These are phyloP conservation scores for Argyresthia goedartella DNA, from an alignment of 2,888 invertebrate genomes.

Conservation along the genomic window DNA sequence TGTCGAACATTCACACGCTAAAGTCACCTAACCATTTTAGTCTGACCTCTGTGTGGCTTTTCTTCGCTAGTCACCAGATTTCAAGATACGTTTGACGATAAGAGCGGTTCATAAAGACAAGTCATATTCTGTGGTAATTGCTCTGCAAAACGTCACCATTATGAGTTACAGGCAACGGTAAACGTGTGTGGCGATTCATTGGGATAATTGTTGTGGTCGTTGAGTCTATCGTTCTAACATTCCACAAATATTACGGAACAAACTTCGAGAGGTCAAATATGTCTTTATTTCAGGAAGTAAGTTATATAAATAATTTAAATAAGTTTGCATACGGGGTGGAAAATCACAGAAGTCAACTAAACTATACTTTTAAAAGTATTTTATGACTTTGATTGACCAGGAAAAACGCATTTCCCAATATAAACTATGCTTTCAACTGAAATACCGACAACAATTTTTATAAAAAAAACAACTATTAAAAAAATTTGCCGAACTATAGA, in stretches of 20 bases:
- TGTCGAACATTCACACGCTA: constrained; percentile 28
- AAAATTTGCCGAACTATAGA: no score
- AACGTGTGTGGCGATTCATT: constrained; percentile 11
- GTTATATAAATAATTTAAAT: no score
- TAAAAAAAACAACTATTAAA: no score
- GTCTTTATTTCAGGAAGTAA: no score
- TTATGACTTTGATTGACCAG: no score
- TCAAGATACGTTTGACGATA: background rate
- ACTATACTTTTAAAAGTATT: no score
- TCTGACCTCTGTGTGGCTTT: background rate
- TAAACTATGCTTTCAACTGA: no score
- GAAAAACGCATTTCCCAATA: no score
- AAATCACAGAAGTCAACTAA: no score
- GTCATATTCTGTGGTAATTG: constrained; percentile 30
- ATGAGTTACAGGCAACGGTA: constrained; percentile 52
- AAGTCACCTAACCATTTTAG: background rate
- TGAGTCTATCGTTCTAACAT: background rate
- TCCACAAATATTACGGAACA: background rate
- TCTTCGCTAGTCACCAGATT: background rate
- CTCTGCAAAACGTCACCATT: constrained; percentile 36
- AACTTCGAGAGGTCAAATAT: background rate
- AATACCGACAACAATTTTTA: no score
- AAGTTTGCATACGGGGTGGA: no score
- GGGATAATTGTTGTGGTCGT: background rate
- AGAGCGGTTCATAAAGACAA: constrained; percentile 19